Base-by-base conservation (phyloP, 2,797 vertebrate species). In the Danio kyathit region DNA sequence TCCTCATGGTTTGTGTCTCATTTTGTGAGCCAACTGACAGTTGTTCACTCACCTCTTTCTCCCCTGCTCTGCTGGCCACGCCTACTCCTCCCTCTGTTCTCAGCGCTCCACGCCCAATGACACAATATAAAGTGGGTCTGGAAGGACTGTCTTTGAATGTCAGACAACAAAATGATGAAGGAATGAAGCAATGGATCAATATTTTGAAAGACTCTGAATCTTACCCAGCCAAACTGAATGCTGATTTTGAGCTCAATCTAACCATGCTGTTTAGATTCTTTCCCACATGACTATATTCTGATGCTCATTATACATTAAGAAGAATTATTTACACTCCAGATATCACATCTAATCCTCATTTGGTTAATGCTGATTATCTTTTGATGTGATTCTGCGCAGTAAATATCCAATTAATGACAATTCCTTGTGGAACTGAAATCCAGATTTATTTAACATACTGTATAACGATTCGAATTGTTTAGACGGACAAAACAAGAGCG, bases 101-200 rank as follows among this genome's bases (percentile, higher is more conserved):
- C n/a, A n/a, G n/a, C n/a, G n/a, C n/a, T n/a, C n/a, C n/a, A n/a
- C n/a, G n/a, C n/a, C n/a, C n/a, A n/a, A n/a, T 29, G 29, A 29
- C 29, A 29, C 29, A 29, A 29, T 29, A 29, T 29, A 29, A 29
- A 29, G 29, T 29, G 29, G 29, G 29, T 3, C 29, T 29, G 29
- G 29, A 29, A 29, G 3, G 29, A 29, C 29, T 29, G 29, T 29
- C 29, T 29, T 29, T 29, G 29, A 29, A 29, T 3, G 29, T 29
- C 29, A 29, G 29, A 29, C 29, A 29, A 29, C 29, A 29, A 29
- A 29, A 11, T 7, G 1, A 63, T 6, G 1, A 0, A 9, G 4
- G 3, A 1, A 40, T 0, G 29, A 0, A 63, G 0, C 6, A 4
- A 5, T 0, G 7, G 4, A 64, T 5, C 17, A 29, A 29, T 56